phyloP scores from a whole-genome alignment of 1,140 invertebrate genomes.

The Stenopsyche tienmushanensis region DNA sequence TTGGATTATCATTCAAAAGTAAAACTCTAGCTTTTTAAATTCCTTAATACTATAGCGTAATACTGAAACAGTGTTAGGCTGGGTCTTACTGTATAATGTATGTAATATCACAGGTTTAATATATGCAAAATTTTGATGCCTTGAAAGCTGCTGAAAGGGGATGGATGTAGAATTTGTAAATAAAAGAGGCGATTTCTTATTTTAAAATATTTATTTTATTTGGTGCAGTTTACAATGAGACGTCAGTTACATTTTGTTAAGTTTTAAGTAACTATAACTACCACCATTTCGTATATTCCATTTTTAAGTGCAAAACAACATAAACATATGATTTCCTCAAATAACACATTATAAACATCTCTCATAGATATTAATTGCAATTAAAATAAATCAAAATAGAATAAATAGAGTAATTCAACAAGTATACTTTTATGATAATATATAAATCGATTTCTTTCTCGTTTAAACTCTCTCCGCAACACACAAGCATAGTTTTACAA shows the following conservation, averaged over 20 bases:
- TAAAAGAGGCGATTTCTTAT: not conserved
- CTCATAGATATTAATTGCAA: constrained; percentile 1
- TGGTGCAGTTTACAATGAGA: constrained; percentile 35
- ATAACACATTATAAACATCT: constrained; percentile 6
- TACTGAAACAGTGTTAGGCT: too few species aligned
- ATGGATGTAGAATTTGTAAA: too few species aligned
- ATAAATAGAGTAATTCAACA: not conserved
- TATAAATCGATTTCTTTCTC: too few species aligned
- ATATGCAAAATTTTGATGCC: too few species aligned
- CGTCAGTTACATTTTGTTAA: constrained; percentile 7
- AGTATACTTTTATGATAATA: not conserved
- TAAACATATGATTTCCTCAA: not conserved
- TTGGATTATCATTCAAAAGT: too few species aligned
- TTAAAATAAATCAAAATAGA: constrained; percentile 12
- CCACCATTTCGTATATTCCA: constrained; percentile 1
- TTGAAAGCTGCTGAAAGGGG: too few species aligned
- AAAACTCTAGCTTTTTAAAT: too few species aligned
- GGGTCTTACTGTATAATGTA: too few species aligned
- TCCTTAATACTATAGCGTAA: too few species aligned
- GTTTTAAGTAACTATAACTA: constrained; percentile 1
- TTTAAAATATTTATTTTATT: constrained; percentile 36
- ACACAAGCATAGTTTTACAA: too few species aligned
- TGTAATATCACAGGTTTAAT: too few species aligned
- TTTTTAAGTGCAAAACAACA: not conserved
- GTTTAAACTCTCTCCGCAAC: too few species aligned